Base-by-base conservation (phyloP, 2,113 vertebrate genomes). In the Donacobius atricapilla region DNA sequence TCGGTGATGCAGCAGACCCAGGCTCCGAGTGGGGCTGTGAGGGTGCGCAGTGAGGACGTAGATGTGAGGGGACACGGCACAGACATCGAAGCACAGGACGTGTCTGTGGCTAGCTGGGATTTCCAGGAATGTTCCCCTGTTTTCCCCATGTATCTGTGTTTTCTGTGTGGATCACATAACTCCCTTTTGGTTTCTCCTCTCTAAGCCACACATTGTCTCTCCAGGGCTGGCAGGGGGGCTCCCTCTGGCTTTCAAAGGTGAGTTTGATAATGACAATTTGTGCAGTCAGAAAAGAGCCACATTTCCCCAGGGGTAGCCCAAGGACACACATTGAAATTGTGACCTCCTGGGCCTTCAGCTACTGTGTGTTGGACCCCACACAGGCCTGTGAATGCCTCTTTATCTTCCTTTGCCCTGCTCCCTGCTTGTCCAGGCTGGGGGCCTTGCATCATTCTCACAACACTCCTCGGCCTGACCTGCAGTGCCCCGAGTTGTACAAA, bases 381-480 rank as follows among this genome's bases (percentile, higher is more conserved):
- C 87, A 93, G 81, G 65, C 73, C 66, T 10, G 45, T 94, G 92
- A 97, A 97, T 93, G 94, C 75, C 83, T 88, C 90, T 95, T 94
- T 94, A 82, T 94, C 87, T 78, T 18, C 19, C 83, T 31, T 23
- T 7, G 35, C 96, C 80, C 4, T 84, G 91, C 39, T 70, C 66
- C 66, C 81, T 65, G 72, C 91, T 58, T 73, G 72, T 54, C 64
- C 15, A 15, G 83, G 83, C 90, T 94, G 90, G 80, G 85, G 89
- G 56, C 89, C 89, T 92, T 91, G 91, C 83, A 82, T 91, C 86
- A 71, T 89, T 92, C 96, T 89, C 47, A 56, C 89, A 92, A 21
- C 94, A 84, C 93, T 81, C 72, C 93, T 30, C 77, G 84, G 89
- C 20, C 80, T 95, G 95, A 76, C 96, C 95, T 8, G 61, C 50